phyloP scores from a whole-genome alignment of 2,888 invertebrate species.

The Drosophila suboccidentalis region DNA sequence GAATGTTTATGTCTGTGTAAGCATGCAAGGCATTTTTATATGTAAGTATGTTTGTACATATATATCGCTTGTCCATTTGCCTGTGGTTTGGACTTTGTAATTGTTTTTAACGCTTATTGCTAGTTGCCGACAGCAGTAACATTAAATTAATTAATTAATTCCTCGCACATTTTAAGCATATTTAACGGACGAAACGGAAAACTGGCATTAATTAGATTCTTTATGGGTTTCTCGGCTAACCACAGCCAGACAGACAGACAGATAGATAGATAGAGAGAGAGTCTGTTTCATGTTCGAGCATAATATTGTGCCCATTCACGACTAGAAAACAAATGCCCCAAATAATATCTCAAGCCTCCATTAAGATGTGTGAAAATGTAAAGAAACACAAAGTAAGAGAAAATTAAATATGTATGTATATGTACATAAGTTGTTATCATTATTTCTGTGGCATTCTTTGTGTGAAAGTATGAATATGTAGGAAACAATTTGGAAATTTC shows the following conservation, averaged over 20 bases:
- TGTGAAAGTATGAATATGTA: not conserved
- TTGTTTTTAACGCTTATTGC: constrained; percentile 57
- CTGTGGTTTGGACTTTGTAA: constrained; percentile 56
- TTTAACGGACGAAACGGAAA: constrained; percentile 36
- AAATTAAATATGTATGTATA: constrained; percentile 6
- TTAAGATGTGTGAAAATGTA: constrained; percentile 35
- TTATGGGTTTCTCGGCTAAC: constrained; percentile 41
- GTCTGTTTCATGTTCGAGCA: constrained; percentile 58
- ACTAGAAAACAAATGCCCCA: constrained; percentile 40
- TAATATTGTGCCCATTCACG: constrained; percentile 44
- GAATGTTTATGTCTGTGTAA: too few species aligned
- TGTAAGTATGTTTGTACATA: constrained; percentile 4
- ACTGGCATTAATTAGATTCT: constrained; percentile 54
- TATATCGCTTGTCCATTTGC: constrained; percentile 34
- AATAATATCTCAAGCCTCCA: constrained; percentile 35
- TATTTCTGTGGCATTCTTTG: not conserved
- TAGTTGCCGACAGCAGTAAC: constrained; percentile 33
- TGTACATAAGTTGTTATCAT: not conserved
- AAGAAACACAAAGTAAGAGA: constrained; percentile 1
- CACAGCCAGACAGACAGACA: constrained; percentile 10
- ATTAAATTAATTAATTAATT: constrained; percentile 75
- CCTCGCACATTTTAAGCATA: constrained; percentile 57
- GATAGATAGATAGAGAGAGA: constrained; percentile 1
- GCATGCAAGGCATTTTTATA: not conserved
- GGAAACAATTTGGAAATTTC: not conserved